Evolutionary conservation across 2,888 invertebrate species (phyloP).

Genomic region (Dermolepida albohirtum): DNA sequence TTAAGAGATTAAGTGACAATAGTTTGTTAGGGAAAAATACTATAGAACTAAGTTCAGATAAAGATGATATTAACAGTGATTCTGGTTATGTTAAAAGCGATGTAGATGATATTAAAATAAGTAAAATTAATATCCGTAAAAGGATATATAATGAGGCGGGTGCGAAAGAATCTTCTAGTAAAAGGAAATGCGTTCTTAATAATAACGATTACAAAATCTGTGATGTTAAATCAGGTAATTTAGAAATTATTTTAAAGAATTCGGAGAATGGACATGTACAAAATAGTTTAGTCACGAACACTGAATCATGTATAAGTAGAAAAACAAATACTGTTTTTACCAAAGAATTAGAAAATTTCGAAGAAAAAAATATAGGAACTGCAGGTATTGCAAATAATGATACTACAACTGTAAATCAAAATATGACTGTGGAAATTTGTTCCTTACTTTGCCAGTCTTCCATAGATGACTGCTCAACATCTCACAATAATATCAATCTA

Average conservation of each 20-base stretch:
- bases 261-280: not conserved
- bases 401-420: not conserved
- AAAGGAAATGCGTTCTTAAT: conserved; percentile 8
- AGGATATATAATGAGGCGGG: conserved; percentile 1
- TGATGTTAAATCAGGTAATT: conserved; percentile 1
- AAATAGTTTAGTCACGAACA: not conserved
- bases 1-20: not conserved
- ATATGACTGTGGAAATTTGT: conserved; percentile 6
- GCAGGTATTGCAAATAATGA: not conserved
- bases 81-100: conserved; percentile 42
- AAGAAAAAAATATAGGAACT: too few species aligned
- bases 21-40: not conserved
- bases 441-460: not conserved
- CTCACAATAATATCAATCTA: too few species aligned
- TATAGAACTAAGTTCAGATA: not conserved
- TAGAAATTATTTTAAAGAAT: not conserved
- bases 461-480: not conserved
- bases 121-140: conserved; percentile 2
- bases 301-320: not conserved
- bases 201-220: not conserved
- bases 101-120: conserved; percentile 20
- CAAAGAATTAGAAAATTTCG: too few species aligned
- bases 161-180: not conserved
- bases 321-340: not conserved
- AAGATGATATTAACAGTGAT: conserved; percentile 30